These are phyloP conservation scores for Oryctes rhinoceros DNA, from an alignment of 1,140 invertebrate genomes.

Conservation along the genomic window DNA sequence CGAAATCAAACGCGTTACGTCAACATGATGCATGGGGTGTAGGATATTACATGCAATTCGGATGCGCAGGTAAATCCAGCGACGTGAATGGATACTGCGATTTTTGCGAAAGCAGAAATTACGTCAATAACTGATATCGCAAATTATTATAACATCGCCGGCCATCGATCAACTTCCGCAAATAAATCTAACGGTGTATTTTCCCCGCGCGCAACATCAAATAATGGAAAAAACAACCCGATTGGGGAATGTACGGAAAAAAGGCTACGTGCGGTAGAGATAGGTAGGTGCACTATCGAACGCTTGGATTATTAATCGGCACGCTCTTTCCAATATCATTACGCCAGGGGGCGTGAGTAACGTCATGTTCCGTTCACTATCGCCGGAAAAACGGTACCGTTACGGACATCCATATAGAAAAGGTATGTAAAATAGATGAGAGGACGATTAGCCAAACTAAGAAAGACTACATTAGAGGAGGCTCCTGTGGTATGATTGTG, in stretches of 20 bases:
- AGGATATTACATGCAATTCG: too few species aligned
- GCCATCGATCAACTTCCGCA: conserved; percentile 11
- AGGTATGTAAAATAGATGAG: too few species aligned
- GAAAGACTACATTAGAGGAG: not conserved
- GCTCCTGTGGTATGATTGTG: too few species aligned
- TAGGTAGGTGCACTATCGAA: not conserved
- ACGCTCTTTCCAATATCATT: not conserved
- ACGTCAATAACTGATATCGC: not conserved
- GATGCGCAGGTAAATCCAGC: too few species aligned
- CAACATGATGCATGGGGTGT: too few species aligned
- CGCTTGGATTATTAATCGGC: not conserved
- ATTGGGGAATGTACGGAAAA: too few species aligned
- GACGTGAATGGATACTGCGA: not conserved
- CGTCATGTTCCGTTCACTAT: not conserved
- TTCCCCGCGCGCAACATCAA: not conserved
- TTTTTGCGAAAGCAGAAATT: conserved; percentile 9
- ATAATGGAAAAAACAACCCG: too few species aligned
- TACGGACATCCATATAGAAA: not conserved
- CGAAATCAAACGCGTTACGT: too few species aligned
- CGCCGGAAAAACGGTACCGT: not conserved
- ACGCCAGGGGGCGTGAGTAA: not conserved
- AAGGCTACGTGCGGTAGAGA: too few species aligned
- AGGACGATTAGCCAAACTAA: not conserved
- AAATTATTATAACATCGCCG: not conserved
- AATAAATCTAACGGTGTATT: conserved; percentile 5